These are phyloP conservation scores for Peromyscus maniculatus DNA, from an alignment of 2,113 vertebrate species.

Conservation along the genomic window DNA sequence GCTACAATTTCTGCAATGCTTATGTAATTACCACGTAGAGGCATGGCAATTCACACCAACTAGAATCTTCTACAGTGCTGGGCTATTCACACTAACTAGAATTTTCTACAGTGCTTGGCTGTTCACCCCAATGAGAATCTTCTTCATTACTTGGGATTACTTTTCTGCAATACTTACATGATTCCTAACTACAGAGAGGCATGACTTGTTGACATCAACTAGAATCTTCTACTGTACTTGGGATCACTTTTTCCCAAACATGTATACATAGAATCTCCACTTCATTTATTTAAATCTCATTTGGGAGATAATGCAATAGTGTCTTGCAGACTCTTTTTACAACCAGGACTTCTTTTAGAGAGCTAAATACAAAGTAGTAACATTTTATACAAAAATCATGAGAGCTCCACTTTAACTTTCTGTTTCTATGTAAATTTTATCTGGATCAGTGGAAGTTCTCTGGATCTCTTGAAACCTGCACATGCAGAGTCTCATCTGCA, in stretches of 20 bases:
- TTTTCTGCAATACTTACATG: too few relatives aligned
- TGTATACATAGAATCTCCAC: not conserved
- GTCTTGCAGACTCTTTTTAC: not conserved
- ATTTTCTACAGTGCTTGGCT: not conserved
- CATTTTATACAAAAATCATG: not conserved
- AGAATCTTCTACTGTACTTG: not conserved
- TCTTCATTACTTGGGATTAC: too few relatives aligned
- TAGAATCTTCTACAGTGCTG: not conserved
- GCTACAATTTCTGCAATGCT: not conserved
- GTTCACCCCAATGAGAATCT: not conserved
- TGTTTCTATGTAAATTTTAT: not conserved
- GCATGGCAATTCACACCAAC: not conserved
- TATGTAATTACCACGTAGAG: constrained; percentile 49
- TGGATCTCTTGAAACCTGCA: not conserved
- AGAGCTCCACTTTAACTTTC: not conserved
- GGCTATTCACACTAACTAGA: not conserved
- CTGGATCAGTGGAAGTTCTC: not conserved
- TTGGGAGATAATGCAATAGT: not conserved
- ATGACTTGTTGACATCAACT: not conserved
- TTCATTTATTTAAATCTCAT: constrained; percentile 59
- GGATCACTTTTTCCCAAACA: constrained; percentile 44
- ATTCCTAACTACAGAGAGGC: not conserved
- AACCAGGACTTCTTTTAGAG: not conserved
- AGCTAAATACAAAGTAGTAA: not conserved
- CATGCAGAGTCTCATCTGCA: not conserved